Evolutionary conservation across 2,113 vertebrate species (phyloP).

Genomic region (Aegithalos caudatus): DNA sequence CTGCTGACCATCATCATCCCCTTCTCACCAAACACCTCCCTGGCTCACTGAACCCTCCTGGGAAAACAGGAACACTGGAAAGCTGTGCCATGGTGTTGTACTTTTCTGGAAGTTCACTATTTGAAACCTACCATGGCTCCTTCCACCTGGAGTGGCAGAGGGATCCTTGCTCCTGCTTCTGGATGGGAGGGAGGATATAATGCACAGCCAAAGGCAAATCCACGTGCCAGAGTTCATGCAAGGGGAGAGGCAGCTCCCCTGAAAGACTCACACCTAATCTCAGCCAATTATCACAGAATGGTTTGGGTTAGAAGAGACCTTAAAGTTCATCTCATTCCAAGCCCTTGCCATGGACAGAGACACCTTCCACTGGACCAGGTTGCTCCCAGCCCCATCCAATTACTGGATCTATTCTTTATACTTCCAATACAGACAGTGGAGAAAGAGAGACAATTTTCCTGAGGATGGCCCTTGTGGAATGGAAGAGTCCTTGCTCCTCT

Average conservation of each 20-base stretch:
- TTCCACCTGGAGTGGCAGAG: not conserved
- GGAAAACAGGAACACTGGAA: not conserved
- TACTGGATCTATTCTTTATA: not conserved
- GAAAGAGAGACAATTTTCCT: not conserved
- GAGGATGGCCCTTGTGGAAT: not conserved
- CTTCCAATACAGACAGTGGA: not conserved
- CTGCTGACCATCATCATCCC: not conserved
- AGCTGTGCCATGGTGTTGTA: not conserved
- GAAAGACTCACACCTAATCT: not conserved
- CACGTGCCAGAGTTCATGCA: not conserved
- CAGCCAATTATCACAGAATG: not conserved
- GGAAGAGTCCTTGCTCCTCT: not conserved
- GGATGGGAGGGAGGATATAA: not conserved
- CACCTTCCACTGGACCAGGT: not conserved
- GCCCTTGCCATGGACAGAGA: not conserved
- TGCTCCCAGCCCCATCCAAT: not conserved
- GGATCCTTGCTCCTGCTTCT: not conserved
- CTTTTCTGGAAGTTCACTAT: not conserved
- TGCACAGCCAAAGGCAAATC: not conserved
- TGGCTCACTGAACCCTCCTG: not conserved
- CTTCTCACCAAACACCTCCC: not conserved
- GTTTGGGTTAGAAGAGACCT: not conserved
- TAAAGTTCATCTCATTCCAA: not conserved
- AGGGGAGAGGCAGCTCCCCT: not conserved
- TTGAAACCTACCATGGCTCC: not conserved